phyloP scores from a whole-genome alignment of 1,140 invertebrate genomes.

The Papilio polytes region DNA sequence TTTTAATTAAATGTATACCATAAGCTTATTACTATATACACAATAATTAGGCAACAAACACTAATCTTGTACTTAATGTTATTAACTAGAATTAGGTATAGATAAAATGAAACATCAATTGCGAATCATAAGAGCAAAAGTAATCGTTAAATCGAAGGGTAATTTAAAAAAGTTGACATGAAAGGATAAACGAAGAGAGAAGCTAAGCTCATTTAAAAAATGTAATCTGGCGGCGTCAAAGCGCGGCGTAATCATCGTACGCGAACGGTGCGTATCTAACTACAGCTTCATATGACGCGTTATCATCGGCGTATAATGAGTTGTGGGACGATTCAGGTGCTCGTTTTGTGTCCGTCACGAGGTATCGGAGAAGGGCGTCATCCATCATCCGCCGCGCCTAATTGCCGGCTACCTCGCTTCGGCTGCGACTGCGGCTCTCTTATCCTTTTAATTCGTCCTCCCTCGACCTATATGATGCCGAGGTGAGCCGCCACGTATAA shows the following conservation, averaged over 20 bases:
- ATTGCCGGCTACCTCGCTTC: constrained; percentile 80
- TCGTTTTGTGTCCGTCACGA: constrained; percentile 75
- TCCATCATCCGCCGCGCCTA: constrained; percentile 78
- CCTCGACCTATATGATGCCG: constrained; percentile 58
- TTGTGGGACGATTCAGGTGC: constrained; percentile 63
- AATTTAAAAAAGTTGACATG: constrained; percentile 45
- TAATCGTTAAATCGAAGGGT: constrained; percentile 41
- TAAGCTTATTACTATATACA: background rate
- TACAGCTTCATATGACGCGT: constrained; percentile 72
- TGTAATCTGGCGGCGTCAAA: constrained; percentile 59
- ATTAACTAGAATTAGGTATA: background rate
- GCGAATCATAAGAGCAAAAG: constrained; percentile 3
- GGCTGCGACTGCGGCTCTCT: constrained; percentile 57
- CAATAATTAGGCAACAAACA: background rate
- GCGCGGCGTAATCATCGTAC: constrained; percentile 61
- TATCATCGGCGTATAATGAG: constrained; percentile 80
- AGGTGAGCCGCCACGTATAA: constrained; percentile 61
- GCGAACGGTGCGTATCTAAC: constrained; percentile 66
- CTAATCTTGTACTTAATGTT: background rate
- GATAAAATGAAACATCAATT: constrained; percentile 5
- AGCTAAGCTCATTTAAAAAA: constrained; percentile 54
- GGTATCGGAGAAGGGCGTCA: constrained; percentile 64
- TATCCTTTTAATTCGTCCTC: constrained; percentile 78
- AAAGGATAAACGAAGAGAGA: constrained; percentile 35
- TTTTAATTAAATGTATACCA: too few relatives aligned